Percentiles rank a stretch among this genome's conserved stretches.
These are phyloP conservation scores for Nudaria mundana DNA, from an alignment of 2,888 invertebrate genomes.

Conservation along the genomic window DNA sequence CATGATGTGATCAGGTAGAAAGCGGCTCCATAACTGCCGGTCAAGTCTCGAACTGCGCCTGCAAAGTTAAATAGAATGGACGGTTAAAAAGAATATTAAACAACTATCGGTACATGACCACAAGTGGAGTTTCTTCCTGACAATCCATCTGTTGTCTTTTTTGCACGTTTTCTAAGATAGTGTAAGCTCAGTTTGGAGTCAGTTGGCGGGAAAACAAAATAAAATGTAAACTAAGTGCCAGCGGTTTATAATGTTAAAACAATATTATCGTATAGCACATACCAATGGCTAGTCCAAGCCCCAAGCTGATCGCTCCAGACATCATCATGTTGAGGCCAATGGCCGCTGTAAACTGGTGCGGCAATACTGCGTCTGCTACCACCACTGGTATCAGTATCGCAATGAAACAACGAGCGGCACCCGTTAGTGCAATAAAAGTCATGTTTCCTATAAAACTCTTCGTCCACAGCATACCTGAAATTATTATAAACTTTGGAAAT, in stretches of 20 bases:
- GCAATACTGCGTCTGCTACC: conserved; percentile 77
- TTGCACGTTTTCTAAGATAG: too few relatives aligned
- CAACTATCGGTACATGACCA: too few relatives aligned
- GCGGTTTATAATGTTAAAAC: too few relatives aligned
- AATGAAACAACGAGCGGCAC: conserved; percentile 71
- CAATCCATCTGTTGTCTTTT: too few relatives aligned
- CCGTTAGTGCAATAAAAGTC: conserved; percentile 62
- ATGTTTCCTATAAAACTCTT: conserved; percentile 38
- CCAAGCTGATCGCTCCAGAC: conserved; percentile 71
- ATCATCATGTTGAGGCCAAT: conserved; percentile 81
- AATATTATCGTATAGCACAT: too few relatives aligned
- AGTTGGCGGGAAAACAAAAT: too few relatives aligned
- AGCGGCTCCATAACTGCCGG: conserved; percentile 79
- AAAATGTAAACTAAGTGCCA: too few relatives aligned
- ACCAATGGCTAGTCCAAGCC: conserved; percentile 82
- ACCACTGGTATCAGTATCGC: conserved; percentile 71
- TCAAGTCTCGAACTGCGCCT: conserved; percentile 82
- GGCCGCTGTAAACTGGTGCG: conserved; percentile 81
- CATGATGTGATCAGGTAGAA: conserved; percentile 77
- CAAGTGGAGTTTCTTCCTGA: too few relatives aligned
- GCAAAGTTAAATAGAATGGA: too few relatives aligned
- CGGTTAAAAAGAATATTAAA: too few relatives aligned
- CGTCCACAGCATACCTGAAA: conserved; percentile 54
- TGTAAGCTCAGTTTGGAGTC: too few relatives aligned
- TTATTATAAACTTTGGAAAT: too few relatives aligned